Conservation (phyloP, 2,888 invertebrate genomes). For the Cantharis flavilabris region DNA sequence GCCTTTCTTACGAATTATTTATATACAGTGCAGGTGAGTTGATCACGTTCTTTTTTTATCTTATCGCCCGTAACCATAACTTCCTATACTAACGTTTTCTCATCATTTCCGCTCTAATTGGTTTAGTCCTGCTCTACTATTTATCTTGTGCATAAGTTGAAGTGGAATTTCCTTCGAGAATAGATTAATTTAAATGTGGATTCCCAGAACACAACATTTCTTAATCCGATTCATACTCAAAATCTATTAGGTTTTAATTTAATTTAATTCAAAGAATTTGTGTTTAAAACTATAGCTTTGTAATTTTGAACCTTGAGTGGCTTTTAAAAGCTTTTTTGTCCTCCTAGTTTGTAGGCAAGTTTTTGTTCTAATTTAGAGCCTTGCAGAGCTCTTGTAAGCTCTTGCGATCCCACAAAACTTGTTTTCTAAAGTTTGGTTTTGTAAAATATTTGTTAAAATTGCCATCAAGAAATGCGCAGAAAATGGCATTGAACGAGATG, state of each 20-base stretch:
- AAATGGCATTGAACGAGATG: too few species aligned
- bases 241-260: too few species aligned
- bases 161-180: neutral
- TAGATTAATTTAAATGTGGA: neutral
- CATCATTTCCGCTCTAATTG: neutral
- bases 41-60: neutral
- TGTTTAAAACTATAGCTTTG: neutral
- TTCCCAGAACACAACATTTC: neutral
- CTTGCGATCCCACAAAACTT: too few species aligned
- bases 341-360: neutral
- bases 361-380: neutral
- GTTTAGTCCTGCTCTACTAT: neutral
- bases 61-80: neutral
- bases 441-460: too few species aligned
- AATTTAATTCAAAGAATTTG: neutral
- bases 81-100: neutral
- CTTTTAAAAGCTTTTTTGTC: neutral
- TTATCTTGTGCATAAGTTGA: neutral
- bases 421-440: too few species aligned
- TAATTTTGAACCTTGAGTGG: neutral
- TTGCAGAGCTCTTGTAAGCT: too few species aligned
- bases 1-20: slow-evolving; percentile 79
- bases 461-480: too few species aligned
- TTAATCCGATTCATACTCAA: neutral
- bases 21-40: slow-evolving; percentile 74